Evolutionary conservation across 2,888 invertebrate species (phyloP).

Genomic region (Cataglyphis cursor): DNA sequence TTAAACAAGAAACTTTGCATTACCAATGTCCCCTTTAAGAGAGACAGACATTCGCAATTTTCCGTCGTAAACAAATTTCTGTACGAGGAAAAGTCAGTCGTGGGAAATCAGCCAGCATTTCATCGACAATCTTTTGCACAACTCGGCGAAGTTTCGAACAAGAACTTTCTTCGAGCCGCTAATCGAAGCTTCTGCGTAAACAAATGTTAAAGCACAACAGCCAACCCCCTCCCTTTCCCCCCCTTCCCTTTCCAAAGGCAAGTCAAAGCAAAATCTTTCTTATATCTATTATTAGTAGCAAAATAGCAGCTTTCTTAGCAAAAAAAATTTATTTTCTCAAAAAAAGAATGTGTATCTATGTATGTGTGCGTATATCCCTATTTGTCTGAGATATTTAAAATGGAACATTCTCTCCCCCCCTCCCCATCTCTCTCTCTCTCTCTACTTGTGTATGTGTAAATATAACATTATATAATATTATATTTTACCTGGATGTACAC

Average conservation of each 20-base stretch:
- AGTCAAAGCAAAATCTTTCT: conserved; percentile 4
- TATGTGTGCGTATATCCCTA: not conserved
- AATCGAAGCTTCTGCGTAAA: conserved; percentile 37
- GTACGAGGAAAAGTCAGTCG: conserved; percentile 43
- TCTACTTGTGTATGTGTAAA: too few species aligned
- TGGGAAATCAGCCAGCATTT: conserved; percentile 38
- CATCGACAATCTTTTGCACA: conserved; percentile 39
- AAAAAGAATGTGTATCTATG: not conserved
- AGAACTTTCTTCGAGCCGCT: conserved; percentile 30
- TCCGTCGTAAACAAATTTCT: conserved; percentile 51
- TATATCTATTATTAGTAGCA: not conserved
- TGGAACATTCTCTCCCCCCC: not conserved
- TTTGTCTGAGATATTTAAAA: not conserved
- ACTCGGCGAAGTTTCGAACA: conserved; percentile 29
- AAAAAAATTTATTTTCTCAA: not conserved
- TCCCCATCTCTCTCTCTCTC: too few species aligned
- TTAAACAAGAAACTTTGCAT: conserved; percentile 19
- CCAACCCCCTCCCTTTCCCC: too few species aligned
- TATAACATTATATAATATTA: too few species aligned
- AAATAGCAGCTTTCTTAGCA: not conserved
- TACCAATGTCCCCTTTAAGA: not conserved
- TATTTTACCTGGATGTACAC: not conserved
- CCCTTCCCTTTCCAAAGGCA: not conserved
- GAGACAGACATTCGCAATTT: not conserved
- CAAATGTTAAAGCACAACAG: conserved; percentile 35